A percentile compares a stretch with the other conserved stretches of the same genome.
Evolutionary conservation across 1,140 invertebrate genomes (phyloP).

Genomic region (Linepithema humile): DNA sequence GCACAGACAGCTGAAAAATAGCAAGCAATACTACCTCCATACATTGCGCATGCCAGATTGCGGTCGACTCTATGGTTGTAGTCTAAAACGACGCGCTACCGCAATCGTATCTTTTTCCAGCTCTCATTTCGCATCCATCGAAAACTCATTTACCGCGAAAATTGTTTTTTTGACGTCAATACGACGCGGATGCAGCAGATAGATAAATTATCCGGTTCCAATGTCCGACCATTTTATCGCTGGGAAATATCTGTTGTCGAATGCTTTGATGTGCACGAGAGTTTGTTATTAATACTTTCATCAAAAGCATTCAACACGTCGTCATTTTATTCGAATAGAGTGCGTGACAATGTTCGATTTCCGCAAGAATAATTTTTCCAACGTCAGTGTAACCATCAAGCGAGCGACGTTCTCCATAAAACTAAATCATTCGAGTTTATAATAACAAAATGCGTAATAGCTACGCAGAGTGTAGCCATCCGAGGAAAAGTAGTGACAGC

Average conservation of each 20-base stretch:
- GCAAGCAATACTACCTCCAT: neutral
- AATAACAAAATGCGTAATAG: neutral
- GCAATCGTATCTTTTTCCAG: constrained; percentile 19
- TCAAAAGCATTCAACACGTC: constrained; percentile 22
- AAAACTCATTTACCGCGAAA: constrained; percentile 57
- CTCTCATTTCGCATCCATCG: constrained; percentile 15
- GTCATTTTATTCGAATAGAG: constrained; percentile 21
- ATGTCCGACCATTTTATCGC: constrained; percentile 39
- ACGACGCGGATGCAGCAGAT: constrained; percentile 4
- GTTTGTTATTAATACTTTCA: constrained; percentile 49
- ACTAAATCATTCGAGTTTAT: neutral
- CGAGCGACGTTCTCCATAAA: neutral
- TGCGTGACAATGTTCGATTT: neutral
- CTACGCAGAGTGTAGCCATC: too few species aligned
- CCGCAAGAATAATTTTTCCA: neutral
- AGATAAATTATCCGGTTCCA: constrained; percentile 61
- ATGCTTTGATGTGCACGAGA: constrained; percentile 11
- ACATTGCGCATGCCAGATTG: constrained; percentile 24
- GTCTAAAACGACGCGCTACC: constrained; percentile 2
- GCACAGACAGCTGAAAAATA: neutral
- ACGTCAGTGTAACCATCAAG: neutral
- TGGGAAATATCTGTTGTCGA: constrained; percentile 34
- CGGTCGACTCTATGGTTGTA: constrained; percentile 2
- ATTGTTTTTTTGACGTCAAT: constrained; percentile 55
- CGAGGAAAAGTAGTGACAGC: neutral